phyloP scores from a whole-genome alignment of 2,113 vertebrate species.

The Pao palembangensis region DNA sequence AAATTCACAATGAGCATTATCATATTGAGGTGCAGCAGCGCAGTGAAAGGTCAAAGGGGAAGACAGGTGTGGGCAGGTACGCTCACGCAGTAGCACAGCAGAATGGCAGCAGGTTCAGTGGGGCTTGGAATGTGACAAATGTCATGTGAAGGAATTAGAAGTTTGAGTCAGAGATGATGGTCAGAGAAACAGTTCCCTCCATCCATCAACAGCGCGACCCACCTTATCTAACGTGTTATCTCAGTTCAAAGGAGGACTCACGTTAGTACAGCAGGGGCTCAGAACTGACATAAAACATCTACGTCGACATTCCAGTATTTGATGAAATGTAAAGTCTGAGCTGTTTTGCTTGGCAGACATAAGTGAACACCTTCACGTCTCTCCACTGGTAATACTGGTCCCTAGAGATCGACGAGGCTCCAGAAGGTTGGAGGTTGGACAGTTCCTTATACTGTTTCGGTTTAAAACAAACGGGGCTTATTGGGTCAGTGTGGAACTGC shows the following conservation, averaged over 20 bases:
- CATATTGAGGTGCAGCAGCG: conserved; percentile 27
- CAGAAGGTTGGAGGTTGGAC: no score
- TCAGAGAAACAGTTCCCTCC: background rate
- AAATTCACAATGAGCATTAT: conserved; percentile 55
- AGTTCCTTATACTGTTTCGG: no score
- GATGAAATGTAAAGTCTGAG: no score
- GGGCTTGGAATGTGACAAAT: conserved; percentile 1
- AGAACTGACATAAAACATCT: conserved; percentile 56
- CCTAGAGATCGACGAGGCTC: background rate
- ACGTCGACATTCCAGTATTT: conserved; percentile 64
- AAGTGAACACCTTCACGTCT: no score
- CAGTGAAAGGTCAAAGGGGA: conserved; percentile 16
- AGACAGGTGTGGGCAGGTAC: conserved; percentile 20
- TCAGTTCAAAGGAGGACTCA: conserved; percentile 21
- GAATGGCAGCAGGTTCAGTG: conserved; percentile 1
- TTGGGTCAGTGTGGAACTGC: no score
- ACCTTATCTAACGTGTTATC: no score
- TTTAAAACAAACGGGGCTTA: no score
- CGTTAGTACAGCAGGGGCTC: conserved; percentile 46
- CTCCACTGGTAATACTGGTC: no score
- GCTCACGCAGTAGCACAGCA: conserved; percentile 14
- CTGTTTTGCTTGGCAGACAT: no score
- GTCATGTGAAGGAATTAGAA: conserved; percentile 27
- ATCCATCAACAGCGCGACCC: no score
- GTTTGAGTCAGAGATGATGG: conserved; percentile 19